Conservation (phyloP, 2,888 invertebrate species). For the Crioceris asparagi region DNA sequence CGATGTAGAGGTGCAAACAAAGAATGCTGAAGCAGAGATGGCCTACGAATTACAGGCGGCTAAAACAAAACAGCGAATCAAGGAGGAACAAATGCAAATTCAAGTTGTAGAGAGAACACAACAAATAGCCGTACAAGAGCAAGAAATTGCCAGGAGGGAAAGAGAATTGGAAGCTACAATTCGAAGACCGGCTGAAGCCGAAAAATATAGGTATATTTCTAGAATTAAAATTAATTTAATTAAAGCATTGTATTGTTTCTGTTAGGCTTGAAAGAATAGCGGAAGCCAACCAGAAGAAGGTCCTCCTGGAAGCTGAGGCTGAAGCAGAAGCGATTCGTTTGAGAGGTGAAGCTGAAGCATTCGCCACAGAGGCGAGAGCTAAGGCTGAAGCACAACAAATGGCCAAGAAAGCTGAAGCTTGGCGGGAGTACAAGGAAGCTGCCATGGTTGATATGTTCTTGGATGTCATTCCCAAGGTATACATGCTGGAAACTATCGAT, state of each 20-base stretch:
- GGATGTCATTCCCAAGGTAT: slow-evolving; percentile 87
- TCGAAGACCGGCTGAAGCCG: slow-evolving; percentile 91
- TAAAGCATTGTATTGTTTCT: slow-evolving; percentile 6
- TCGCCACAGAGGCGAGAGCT: slow-evolving; percentile 87
- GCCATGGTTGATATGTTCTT: slow-evolving; percentile 96
- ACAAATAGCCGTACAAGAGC: slow-evolving; percentile 90
- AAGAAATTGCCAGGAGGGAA: slow-evolving; percentile 87
- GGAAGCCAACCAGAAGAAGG: slow-evolving; percentile 79
- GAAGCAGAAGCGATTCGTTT: slow-evolving; percentile 83
- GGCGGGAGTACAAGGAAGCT: slow-evolving; percentile 91
- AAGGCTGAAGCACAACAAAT: slow-evolving; percentile 95
- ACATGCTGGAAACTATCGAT: too few species aligned
- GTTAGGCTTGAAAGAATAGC: slow-evolving; percentile 81
- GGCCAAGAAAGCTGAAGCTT: slow-evolving; percentile 94
- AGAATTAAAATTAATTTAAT: background rate
- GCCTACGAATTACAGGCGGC: slow-evolving; percentile 90
- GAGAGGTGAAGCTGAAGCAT: slow-evolving; percentile 84
- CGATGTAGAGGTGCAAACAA: slow-evolving; percentile 93
- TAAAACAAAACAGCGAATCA: slow-evolving; percentile 82
- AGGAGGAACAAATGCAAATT: slow-evolving; percentile 97
- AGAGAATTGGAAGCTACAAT: slow-evolving; percentile 88
- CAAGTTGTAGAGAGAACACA: slow-evolving; percentile 50
- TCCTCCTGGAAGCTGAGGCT: slow-evolving; percentile 91
- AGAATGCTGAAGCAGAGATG: slow-evolving; percentile 88
- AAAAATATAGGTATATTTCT: slow-evolving; percentile 50